phyloP scores from a whole-genome alignment of 2,797 vertebrate species.

The Lycodopsis pacificus region DNA sequence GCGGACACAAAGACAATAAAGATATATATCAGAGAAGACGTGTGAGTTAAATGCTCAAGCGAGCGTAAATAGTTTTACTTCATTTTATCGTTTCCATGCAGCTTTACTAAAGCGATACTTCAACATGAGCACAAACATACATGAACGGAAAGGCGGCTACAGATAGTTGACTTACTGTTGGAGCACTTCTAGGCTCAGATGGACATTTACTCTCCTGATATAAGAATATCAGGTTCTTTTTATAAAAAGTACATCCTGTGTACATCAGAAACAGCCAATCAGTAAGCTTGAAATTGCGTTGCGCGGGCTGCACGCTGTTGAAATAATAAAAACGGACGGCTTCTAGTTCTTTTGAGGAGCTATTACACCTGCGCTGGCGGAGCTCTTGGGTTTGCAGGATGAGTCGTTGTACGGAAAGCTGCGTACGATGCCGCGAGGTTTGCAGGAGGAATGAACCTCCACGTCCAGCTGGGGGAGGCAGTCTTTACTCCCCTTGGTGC shows the following conservation, averaged over 20 bases:
- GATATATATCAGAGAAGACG: background rate
- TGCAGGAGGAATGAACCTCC: constrained; percentile 66
- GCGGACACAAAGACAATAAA: background rate
- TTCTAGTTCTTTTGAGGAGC: background rate
- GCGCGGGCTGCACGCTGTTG: background rate
- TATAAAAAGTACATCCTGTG: too few relatives aligned
- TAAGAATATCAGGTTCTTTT: too few relatives aligned
- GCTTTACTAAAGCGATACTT: background rate
- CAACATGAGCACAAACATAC: background rate
- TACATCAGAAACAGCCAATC: background rate
- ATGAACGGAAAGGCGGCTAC: background rate
- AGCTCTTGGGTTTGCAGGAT: constrained; percentile 66
- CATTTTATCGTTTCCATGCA: too few relatives aligned
- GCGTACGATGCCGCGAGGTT: constrained; percentile 78
- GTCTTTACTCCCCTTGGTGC: constrained; percentile 81
- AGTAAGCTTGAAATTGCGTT: background rate
- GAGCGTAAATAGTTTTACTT: too few relatives aligned
- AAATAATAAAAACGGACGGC: background rate
- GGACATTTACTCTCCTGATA: too few relatives aligned
- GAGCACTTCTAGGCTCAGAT: too few relatives aligned
- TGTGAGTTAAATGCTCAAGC: background rate
- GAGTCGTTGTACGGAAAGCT: constrained; percentile 65
- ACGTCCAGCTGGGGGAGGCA: constrained; percentile 77
- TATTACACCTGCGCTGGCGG: constrained; percentile 67
- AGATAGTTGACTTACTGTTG: too few relatives aligned